Conservation (phyloP, 2,113 vertebrate species). For the Leucoraja erinaceus region DNA sequence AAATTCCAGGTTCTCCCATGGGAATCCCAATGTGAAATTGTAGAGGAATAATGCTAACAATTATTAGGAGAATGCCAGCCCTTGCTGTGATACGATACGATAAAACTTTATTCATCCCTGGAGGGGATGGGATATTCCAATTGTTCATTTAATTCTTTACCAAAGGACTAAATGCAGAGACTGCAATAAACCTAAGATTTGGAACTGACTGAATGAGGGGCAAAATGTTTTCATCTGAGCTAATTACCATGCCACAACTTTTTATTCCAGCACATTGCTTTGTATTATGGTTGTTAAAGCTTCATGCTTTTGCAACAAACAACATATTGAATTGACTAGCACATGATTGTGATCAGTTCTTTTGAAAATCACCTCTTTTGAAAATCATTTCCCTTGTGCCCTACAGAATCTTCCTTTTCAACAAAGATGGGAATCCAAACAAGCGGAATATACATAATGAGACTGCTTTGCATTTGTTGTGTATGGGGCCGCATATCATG, state of each 20-base stretch:
- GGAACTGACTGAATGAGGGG: not conserved
- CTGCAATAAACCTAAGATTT: not conserved
- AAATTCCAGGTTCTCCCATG: no score
- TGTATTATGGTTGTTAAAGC: not conserved
- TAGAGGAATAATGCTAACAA: not conserved
- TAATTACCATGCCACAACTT: not conserved
- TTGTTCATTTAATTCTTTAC: not conserved
- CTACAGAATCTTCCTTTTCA: constrained; percentile 82
- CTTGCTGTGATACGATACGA: no score
- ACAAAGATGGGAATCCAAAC: constrained; percentile 95
- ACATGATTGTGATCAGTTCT: not conserved
- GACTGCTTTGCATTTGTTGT: constrained; percentile 89
- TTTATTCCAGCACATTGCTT: not conserved
- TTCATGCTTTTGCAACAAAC: not conserved
- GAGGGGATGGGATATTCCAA: not conserved
- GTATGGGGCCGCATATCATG: constrained; percentile 93
- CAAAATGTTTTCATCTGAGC: not conserved
- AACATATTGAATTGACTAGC: not conserved
- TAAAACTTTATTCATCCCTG: no score
- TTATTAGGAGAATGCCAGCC: no score
- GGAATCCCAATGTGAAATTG: not conserved
- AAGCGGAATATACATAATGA: constrained; percentile 95
- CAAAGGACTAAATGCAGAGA: not conserved
- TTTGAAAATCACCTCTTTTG: constrained; percentile 29
- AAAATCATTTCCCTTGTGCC: constrained; percentile 29